Percentiles rank a stretch among this genome's conserved stretches.
Conservation (phyloP, 2,888 invertebrate genomes). For the Tinea pellionella region DNA sequence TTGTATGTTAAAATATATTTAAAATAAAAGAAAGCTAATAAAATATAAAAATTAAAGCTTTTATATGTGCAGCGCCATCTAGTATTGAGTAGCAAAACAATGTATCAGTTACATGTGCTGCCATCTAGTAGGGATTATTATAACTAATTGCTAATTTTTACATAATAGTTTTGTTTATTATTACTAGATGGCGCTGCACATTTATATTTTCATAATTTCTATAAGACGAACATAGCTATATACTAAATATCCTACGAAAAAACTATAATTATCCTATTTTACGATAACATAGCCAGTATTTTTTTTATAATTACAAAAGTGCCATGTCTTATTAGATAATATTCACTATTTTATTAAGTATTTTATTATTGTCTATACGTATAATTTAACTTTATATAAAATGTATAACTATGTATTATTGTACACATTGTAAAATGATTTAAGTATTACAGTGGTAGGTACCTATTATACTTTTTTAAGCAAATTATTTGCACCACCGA, state of each 20-base stretch:
- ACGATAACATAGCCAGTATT: background rate
- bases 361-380: background rate
- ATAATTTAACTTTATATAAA: background rate
- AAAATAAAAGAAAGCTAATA: background rate
- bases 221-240: no score
- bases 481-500: background rate
- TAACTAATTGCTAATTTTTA: background rate
- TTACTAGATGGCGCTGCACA: background rate
- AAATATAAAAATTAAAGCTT: background rate
- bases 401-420: background rate
- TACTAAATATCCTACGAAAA: no score
- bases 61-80: slow-evolving; percentile 21
- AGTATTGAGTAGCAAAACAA: slow-evolving; percentile 19
- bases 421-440: background rate
- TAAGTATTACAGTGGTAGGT: background rate
- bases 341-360: slow-evolving; percentile 1
- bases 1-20: background rate
- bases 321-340: slow-evolving; percentile 12
- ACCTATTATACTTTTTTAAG: no score
- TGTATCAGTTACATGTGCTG: background rate
- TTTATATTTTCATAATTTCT: no score
- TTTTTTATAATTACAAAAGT: background rate
- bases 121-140: background rate
- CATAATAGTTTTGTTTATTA: background rate
- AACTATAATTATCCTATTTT: no score